phyloP scores from a whole-genome alignment of 2,797 vertebrate species.

The Cottoperca gobio region DNA sequence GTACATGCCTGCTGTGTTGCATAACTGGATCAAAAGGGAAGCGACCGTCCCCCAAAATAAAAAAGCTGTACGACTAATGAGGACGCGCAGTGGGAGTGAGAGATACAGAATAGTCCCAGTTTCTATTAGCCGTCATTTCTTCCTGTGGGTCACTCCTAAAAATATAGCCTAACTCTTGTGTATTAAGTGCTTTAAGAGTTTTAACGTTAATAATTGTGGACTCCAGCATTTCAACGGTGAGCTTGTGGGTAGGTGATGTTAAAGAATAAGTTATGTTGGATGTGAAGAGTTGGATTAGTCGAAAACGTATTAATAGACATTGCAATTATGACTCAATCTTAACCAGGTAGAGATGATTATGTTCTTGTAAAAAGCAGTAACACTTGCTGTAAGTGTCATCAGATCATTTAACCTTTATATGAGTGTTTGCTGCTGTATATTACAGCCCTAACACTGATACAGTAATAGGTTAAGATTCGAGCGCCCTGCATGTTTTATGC shows the following conservation, averaged over 20 bases:
- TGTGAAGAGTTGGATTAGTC: background rate
- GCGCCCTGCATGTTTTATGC: background rate
- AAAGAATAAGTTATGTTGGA: conserved; percentile 36
- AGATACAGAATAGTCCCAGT: conserved; percentile 78
- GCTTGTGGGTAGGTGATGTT: conserved; percentile 18
- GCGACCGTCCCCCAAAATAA: conserved; percentile 72
- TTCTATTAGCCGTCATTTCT: conserved; percentile 73
- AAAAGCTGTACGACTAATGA: conserved; percentile 79
- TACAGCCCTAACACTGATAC: background rate
- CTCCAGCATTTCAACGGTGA: conserved; percentile 10
- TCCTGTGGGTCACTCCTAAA: conserved; percentile 78
- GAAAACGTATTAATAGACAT: background rate
- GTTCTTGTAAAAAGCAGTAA: background rate
- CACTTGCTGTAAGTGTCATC: background rate
- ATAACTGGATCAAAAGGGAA: conserved; percentile 81
- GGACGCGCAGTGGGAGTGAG: conserved; percentile 75
- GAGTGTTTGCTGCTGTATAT: background rate
- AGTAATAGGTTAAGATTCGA: background rate
- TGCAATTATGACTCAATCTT: background rate
- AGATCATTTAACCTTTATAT: background rate
- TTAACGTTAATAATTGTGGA: conserved; percentile 21
- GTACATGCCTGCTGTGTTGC: conserved; percentile 74
- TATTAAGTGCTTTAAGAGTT: conserved; percentile 50
- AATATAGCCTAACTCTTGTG: conserved; percentile 67
- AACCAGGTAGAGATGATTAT: conserved; percentile 8